Conservation (phyloP, 2,888 invertebrate species). For the Prosapia bicincta region DNA sequence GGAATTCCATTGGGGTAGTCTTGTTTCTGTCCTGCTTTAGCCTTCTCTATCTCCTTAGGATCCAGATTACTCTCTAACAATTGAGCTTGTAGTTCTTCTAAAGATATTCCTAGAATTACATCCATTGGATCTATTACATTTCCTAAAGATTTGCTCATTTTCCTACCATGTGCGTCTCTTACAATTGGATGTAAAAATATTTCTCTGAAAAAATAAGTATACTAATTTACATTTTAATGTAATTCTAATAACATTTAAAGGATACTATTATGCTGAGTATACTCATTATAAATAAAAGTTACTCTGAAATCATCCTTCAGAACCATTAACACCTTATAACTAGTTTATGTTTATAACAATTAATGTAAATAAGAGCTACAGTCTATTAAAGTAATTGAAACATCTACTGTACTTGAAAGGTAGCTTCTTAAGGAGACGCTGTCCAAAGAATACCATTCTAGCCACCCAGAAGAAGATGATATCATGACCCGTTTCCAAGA, state of each 20-base stretch:
- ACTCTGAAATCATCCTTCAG: no score
- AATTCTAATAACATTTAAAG: no score
- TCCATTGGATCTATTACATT: conserved; percentile 98
- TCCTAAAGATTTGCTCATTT: conserved; percentile 98
- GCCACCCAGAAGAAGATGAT: conserved; percentile 99
- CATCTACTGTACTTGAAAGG: conserved; percentile 79
- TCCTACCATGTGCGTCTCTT: conserved; percentile 95
- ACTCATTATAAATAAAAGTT: no score
- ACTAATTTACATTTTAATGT: no score
- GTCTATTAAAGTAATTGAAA: no score
- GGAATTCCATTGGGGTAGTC: conserved; percentile 87
- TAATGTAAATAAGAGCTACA: no score
- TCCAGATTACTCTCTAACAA: conserved; percentile 79
- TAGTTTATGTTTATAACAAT: no score
- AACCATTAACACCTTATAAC: no score
- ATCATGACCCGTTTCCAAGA: conserved; percentile 96
- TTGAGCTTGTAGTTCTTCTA: conserved; percentile 75
- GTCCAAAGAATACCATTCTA: conserved; percentile 97
- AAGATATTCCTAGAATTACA: conserved; percentile 81
- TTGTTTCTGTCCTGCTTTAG: conserved; percentile 59
- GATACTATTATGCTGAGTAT: no score
- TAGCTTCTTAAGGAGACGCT: conserved; percentile 80
- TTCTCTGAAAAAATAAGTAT: conserved; percentile 54
- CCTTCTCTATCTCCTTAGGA: conserved; percentile 73
- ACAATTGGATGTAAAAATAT: conserved; percentile 96